These are phyloP conservation scores for Hydraecia micacea DNA, from an alignment of 2,888 invertebrate genomes.

Conservation along the genomic window DNA sequence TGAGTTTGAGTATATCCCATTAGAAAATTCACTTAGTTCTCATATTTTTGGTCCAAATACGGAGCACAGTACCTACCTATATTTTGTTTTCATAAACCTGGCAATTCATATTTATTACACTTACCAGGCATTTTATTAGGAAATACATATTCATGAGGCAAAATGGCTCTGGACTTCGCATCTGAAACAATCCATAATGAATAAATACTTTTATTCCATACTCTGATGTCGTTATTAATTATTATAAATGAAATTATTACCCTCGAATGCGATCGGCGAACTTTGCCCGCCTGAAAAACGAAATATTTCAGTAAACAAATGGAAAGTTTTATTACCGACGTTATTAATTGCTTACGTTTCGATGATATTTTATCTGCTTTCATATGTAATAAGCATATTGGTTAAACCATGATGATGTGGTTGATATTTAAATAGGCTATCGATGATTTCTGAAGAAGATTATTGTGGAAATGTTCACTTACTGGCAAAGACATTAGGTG, in stretches of 20 bases:
- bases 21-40: background rate
- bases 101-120: background rate
- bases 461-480: constrained; percentile 26
- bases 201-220: constrained; percentile 51
- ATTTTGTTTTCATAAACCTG: background rate
- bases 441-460: background rate
- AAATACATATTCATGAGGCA: constrained; percentile 70
- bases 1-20: background rate
- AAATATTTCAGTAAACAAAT: constrained; percentile 56
- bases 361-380: constrained; percentile 23
- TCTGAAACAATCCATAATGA: constrained; percentile 68
- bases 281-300: constrained; percentile 57
- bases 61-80: background rate
- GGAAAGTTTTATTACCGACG: constrained; percentile 48
- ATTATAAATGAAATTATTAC: constrained; percentile 62
- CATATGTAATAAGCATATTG: constrained; percentile 14
- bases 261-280: constrained; percentile 51
- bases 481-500: constrained; percentile 8
- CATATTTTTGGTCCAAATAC: background rate
- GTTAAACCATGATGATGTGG: background rate
- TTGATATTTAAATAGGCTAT: background rate
- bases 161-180: constrained; percentile 71
- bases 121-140: constrained; percentile 70
- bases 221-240: constrained; percentile 47
- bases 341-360: constrained; percentile 45